phyloP scores from a whole-genome alignment of 2,113 vertebrate species.

The Spilogale gracilis region DNA sequence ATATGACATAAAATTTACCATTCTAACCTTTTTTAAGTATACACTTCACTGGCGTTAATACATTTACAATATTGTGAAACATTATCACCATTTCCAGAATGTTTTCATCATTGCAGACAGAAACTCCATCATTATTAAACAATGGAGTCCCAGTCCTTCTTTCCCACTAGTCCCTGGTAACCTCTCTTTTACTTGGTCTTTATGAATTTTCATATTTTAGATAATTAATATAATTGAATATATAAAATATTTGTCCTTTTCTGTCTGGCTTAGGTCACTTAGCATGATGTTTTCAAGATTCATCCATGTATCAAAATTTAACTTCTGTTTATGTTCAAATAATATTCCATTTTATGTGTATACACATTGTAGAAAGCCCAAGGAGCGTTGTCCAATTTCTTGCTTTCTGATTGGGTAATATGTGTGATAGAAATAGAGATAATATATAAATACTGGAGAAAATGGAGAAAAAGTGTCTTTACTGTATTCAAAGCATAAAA shows the following conservation, averaged over 20 bases:
- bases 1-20: neutral
- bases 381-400: neutral
- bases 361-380: neutral
- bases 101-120: neutral
- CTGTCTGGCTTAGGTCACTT: neutral
- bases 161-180: neutral
- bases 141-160: neutral
- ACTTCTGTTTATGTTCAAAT: neutral
- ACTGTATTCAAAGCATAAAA: neutral
- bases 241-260: neutral
- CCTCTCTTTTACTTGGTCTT: neutral
- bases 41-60: neutral
- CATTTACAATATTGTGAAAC: neutral
- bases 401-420: neutral
- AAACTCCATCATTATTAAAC: neutral
- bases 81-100: neutral
- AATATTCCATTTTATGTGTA: neutral
- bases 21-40: neutral
- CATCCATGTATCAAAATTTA: neutral
- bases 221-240: neutral
- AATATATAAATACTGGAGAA: neutral
- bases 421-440: neutral
- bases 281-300: neutral
- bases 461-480: neutral
- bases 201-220: neutral